Evolutionary conservation across 1,140 invertebrate species (phyloP), one percentile per base, ranked within the genome.

Genomic region (Lordiphosa clarofinis): DNA sequence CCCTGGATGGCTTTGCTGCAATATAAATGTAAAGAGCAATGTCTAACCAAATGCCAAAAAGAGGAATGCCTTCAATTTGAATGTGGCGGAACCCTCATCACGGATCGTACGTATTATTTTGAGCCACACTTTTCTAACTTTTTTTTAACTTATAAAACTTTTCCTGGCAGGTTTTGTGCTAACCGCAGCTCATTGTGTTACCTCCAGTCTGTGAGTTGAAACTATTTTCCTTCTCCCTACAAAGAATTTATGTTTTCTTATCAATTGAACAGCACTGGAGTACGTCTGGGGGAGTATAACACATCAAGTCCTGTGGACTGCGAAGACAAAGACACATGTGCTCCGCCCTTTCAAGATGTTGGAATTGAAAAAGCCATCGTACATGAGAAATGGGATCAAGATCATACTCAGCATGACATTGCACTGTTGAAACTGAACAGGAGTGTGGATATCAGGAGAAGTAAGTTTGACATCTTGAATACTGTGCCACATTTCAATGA

Each of bases 381-480:
- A 0, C 53, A 75, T 8, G 37, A 48, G 9, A 4, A 11, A 5
- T 72, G 1, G 21, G 0, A 24, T 4, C 10, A 1, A n/a, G 1
- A 24, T 43, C 3, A 2, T 24, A 1, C 1, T 6, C 21, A 44
- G 7, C 60, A 66, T 21, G 72, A 75, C 28, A 70, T 75, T 11
- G 72, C 72, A 1, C 43, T 75, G 3, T n/a, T 75, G 0, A 70
- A 75, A 11, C 39, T 75, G n/a, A 5, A 2, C 4, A 44, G 43
- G 2, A 5, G 40, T 0, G 73, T 75, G 3, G 11, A 39, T 0
- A 60, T 44, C 2, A 60, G 46, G 1, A 3, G 72, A 75, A 11
- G 31, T 44, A 19, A 3, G 19, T 19, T 19, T 15, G 3, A 8
- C 1, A 35, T 31, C 1, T 36, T 4, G 2, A 4, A 10, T 8